Base-by-base conservation (phyloP, 2,113 vertebrate species). In the Vanacampus margaritifer region DNA sequence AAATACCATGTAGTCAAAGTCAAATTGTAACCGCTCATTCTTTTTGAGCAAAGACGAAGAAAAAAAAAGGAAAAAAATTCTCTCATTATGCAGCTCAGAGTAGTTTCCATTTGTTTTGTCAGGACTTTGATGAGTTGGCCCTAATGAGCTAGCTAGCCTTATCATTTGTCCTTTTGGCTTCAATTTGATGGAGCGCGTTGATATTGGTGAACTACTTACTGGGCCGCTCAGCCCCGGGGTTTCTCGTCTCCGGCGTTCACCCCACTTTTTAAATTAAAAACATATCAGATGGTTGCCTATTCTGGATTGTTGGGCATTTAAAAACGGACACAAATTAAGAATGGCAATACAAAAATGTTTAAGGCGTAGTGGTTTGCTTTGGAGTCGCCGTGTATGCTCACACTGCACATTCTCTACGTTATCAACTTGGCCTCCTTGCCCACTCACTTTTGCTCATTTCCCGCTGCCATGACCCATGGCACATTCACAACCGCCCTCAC, bases 381-480 rank as follows among this genome's bases (percentile, higher is more conserved):
- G 26, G 2, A 5, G 26, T 57, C 5, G 54, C 54, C 16, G 51
- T 26, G 12, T 24, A 23, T 26, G 51, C 51, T 54, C 51, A 14
- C 51, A 11, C 23, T 14, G 26, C 54, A 32, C 54, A 68, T 39
- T 64, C 61, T 12, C 9, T 2, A 2, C 21, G 23, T 73, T 21
- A 65, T 71, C 82, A 85, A 83, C 84, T 87, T 86, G 79, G 84
- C 85, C 75, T 76, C 54, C 39, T 23, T 68, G 69, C 54, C 72
- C 66, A 66, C 64, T 75, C 61, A 60, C 56, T 79, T 78, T 76
- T 80, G 50, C 81, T 83, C 81, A 85, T 88, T 84, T 83, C 81
- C 75, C 67, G 72, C 65, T 16, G n/a, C 70, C n/a, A 45, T 78
- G 79, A 79, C 77, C 84, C 76, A 37, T 78, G 80, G 83, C 79